phyloP scores from a whole-genome alignment of 2,797 vertebrate genomes.

The Galagoides demidoff region DNA sequence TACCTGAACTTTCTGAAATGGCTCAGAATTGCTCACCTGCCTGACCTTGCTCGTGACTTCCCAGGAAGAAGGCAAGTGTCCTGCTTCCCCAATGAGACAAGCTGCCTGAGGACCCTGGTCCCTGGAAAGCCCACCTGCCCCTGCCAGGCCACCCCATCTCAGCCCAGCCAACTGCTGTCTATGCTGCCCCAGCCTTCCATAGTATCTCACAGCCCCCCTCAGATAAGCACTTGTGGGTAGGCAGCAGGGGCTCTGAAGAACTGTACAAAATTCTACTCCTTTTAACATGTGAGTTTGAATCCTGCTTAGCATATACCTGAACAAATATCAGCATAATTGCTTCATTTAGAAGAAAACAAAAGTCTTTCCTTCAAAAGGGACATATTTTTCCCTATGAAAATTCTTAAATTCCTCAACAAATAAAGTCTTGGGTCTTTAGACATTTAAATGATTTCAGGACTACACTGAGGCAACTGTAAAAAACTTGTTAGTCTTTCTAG shows the following conservation, averaged over 20 bases:
- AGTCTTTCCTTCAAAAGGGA: background rate
- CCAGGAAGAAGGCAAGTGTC: background rate
- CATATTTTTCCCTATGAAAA: background rate
- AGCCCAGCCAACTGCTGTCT: background rate
- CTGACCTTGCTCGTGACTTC: background rate
- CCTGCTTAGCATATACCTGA: background rate
- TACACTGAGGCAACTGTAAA: background rate
- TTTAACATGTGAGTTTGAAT: background rate
- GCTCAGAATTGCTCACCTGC: background rate
- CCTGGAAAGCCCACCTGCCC: background rate
- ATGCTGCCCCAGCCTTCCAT: background rate
- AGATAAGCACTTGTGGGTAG: background rate
- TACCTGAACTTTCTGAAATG: constrained; percentile 18
- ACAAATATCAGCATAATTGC: background rate
- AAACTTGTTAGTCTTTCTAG: background rate
- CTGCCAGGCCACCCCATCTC: background rate
- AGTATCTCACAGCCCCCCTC: background rate
- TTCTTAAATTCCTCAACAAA: background rate
- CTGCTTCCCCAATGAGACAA: background rate
- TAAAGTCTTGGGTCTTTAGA: background rate
- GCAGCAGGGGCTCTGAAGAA: background rate
- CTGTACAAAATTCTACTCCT: constrained; percentile 1
- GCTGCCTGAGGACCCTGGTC: rapidly evolving
- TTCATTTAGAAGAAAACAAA: background rate
- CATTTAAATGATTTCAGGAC: background rate